Base-by-base conservation (phyloP, 2,888 invertebrate genomes). In the Standfussiana lucernea region DNA sequence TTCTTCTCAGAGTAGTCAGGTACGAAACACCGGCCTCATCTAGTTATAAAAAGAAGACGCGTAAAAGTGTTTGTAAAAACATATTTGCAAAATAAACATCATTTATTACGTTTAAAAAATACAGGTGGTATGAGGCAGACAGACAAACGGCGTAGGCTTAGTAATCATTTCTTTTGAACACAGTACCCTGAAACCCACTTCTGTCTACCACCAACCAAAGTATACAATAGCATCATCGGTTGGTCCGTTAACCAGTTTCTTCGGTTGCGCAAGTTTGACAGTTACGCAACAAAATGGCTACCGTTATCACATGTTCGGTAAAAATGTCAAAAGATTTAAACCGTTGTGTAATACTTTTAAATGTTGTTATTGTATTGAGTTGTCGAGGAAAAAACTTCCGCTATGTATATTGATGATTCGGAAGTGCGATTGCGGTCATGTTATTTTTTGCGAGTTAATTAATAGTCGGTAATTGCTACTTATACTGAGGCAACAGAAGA, bases 331-430 rank as follows among this genome's bases (percentile, higher is more conserved):
- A 72, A 62, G 65, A 64, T 70, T 77, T 73, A 86, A 78, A 78
- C 75, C 79, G 78, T 86, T 82, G 56, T 75, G 73, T 77, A 82
- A 85, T 70, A 67, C 65, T 77, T 84, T 75, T 84, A 80, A 79
- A 80, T 71, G 69, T 71, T 85, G 76, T 83, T 82, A 70, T 81
- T 82, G 74, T 62, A 53, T 53, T 53, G 40, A 32, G 45, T 40
- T 32, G 42, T 53, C 32, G 32, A n/a, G n/a, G n/a, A 35, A 56
- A 67, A 65, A 47, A 69, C 80, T 82, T 82, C 82, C 82, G 84
- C 21, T 47, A 64, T 45, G 21, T 53, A 15, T 59, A 50, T 71
- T 73, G n/a, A 47, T 59, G 32, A 18, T 13, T 18, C 32, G 50
- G 59, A 53, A 64, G n/a, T 42, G 10, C 40, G 5, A 40, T 56